phyloP scores from a whole-genome alignment of 2,797 vertebrate species.

The Loris lydekkerianus region DNA sequence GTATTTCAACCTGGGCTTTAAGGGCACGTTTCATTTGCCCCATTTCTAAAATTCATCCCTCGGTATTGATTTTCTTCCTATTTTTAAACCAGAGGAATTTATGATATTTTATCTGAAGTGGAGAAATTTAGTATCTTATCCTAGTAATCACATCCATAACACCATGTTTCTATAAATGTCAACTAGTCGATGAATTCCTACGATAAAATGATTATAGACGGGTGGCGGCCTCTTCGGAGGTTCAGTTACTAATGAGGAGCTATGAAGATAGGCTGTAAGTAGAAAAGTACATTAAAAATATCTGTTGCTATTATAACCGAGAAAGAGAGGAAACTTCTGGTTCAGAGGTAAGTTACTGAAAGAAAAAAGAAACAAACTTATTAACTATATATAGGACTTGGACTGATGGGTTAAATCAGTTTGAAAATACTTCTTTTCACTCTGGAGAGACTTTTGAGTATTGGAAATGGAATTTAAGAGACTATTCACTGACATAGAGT shows the following conservation, averaged over 20 bases:
- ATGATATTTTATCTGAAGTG: neutral
- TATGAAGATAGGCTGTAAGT: neutral
- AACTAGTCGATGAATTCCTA: neutral
- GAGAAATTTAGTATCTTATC: neutral
- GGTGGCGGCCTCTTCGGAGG: neutral
- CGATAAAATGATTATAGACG: neutral
- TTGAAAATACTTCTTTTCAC: neutral
- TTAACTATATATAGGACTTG: neutral
- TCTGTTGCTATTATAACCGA: neutral
- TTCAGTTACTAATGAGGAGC: slow-evolving; percentile 13
- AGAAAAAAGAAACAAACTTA: neutral
- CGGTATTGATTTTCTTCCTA: neutral
- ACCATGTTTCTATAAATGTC: neutral
- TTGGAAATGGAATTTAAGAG: neutral
- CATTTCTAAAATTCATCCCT: neutral
- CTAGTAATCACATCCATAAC: neutral
- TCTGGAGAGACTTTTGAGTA: neutral
- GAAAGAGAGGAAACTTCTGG: neutral
- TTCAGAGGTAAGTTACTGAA: slow-evolving; percentile 2
- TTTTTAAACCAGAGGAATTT: neutral
- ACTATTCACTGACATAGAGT: neutral
- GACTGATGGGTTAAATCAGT: neutral
- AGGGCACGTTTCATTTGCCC: neutral
- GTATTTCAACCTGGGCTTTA: neutral
- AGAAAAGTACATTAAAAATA: neutral